A percentile compares a stretch with the other conserved stretches of the same genome.
Conservation (phyloP, 2,113 vertebrate species). For the Scortum barcoo region DNA sequence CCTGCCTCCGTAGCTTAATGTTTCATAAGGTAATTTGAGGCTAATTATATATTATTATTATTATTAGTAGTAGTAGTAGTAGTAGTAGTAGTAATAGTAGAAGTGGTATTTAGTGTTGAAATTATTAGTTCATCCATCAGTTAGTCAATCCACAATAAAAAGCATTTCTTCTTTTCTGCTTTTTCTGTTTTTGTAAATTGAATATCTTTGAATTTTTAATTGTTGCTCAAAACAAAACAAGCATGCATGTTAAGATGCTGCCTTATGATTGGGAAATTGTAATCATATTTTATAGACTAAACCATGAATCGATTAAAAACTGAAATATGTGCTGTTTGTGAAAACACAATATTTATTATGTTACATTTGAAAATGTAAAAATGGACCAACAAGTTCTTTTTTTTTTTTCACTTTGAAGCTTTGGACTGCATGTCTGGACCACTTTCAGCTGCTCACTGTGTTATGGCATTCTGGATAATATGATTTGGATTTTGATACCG, state of each 20-base stretch:
- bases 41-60: too few relatives aligned
- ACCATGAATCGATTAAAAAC: background rate
- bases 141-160: background rate
- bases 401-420: background rate
- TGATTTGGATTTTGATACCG: slow-evolving; percentile 33
- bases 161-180: background rate
- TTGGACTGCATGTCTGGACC: background rate
- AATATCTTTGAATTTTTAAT: background rate
- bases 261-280: background rate
- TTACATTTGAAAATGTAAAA: background rate
- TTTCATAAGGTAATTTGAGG: background rate
- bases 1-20: background rate
- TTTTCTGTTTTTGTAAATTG: background rate
- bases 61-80: too few relatives aligned
- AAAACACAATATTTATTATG: background rate
- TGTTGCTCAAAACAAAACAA: background rate
- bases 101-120: background rate
- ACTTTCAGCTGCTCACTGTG: background rate
- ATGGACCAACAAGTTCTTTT: background rate
- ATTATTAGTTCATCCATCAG: background rate
- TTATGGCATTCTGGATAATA: slow-evolving; percentile 9
- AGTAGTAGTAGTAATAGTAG: too few relatives aligned
- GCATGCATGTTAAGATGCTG: background rate
- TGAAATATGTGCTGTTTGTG: background rate
- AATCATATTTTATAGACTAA: background rate